Conservation (phyloP, 2,888 invertebrate genomes). For the Patella caerulea region DNA sequence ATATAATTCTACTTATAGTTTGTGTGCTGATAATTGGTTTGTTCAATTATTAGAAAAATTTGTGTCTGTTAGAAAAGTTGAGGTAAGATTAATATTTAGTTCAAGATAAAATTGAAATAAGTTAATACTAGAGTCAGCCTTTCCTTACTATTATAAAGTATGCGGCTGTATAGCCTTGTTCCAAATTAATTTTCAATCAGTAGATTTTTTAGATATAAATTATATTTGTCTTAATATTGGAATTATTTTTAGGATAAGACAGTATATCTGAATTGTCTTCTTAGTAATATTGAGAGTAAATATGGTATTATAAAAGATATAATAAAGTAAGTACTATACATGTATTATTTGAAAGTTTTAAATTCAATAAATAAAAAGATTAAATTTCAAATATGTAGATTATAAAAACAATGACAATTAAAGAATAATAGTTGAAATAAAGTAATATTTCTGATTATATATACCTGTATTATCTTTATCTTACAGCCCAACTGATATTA, state of each 20-base stretch:
- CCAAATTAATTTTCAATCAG: no score
- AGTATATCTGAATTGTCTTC: conserved; percentile 42
- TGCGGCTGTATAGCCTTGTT: no score
- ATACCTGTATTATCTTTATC: background rate
- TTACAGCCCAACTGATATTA: conserved; percentile 55
- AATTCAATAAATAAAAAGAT: no score
- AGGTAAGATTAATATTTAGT: conserved; percentile 20
- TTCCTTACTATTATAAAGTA: no score
- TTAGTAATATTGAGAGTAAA: conserved; percentile 41
- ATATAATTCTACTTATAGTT: conserved; percentile 37
- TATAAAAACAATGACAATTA: no score
- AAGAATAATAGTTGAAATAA: no score
- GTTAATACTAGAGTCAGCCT: no score
- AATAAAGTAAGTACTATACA: conserved; percentile 51
- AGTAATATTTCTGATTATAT: background rate
- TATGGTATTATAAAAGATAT: conserved; percentile 54
- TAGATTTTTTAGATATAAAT: no score
- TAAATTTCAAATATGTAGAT: no score
- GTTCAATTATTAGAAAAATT: conserved; percentile 51
- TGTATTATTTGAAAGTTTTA: background rate
- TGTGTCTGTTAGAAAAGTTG: conserved; percentile 1
- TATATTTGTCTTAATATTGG: background rate
- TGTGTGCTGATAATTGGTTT: conserved; percentile 60
- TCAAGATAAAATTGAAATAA: background rate
- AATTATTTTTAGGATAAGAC: conserved; percentile 49